Conservation (phyloP, 2,888 invertebrate species). For the Falcaria lacertinaria region DNA sequence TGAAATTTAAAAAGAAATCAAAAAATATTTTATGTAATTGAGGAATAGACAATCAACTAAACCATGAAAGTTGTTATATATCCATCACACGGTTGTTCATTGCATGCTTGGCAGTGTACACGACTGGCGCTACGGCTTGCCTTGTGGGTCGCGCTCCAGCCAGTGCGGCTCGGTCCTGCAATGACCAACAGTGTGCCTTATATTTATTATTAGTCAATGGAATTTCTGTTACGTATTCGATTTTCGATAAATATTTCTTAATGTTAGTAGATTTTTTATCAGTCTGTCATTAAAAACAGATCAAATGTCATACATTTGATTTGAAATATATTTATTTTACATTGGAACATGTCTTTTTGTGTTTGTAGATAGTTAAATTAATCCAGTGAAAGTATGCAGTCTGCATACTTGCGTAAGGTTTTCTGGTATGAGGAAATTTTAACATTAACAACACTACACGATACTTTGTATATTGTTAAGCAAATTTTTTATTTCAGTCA, state of each 20-base stretch:
- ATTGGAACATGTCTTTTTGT: conserved; percentile 76
- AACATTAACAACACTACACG: conserved; percentile 46
- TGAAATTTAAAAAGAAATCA: conserved; percentile 59
- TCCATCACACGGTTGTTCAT: conserved; percentile 48
- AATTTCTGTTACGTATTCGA: conserved; percentile 73
- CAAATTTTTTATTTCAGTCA: conserved; percentile 64
- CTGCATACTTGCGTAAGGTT: conserved; percentile 38
- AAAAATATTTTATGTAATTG: conserved; percentile 63
- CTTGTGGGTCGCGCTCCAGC: background rate
- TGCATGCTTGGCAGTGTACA: conserved; percentile 35
- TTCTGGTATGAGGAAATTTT: conserved; percentile 39
- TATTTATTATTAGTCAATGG: conserved; percentile 64
- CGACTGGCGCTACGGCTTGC: too few species aligned
- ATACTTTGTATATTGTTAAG: conserved; percentile 71
- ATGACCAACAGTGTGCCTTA: conserved; percentile 48
- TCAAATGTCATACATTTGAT: conserved; percentile 80
- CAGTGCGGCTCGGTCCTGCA: conserved; percentile 38
- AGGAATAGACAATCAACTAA: conserved; percentile 64
- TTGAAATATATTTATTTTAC: conserved; percentile 79
- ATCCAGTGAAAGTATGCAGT: conserved; percentile 64
- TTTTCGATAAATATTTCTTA: conserved; percentile 76
- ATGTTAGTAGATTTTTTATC: conserved; percentile 79
- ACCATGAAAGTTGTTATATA: conserved; percentile 61
- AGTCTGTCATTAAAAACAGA: conserved; percentile 70
- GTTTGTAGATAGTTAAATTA: conserved; percentile 71